These are phyloP conservation scores for Bucco capensis DNA, from an alignment of 2,113 vertebrate species.

Conservation along the genomic window DNA sequence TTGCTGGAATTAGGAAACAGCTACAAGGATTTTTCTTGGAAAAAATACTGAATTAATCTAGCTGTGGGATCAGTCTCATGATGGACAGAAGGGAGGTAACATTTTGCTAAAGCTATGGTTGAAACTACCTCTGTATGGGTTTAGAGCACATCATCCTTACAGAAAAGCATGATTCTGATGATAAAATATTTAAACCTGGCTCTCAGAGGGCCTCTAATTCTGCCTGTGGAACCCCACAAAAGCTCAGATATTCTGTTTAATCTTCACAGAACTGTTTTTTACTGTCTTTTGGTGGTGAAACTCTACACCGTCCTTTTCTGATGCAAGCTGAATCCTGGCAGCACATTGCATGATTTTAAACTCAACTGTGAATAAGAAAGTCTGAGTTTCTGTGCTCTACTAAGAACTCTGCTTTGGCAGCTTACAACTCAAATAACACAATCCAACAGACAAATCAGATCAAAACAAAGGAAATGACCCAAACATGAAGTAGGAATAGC, in stretches of 20 bases:
- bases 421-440: neutral
- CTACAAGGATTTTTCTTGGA: neutral
- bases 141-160: neutral
- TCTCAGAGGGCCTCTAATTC: neutral
- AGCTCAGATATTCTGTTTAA: neutral
- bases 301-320: neutral
- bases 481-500: neutral
- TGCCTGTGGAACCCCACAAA: neutral
- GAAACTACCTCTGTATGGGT: neutral
- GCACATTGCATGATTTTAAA: neutral
- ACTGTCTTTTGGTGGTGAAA: neutral
- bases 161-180: neutral
- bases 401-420: neutral
- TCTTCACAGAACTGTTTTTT: neutral
- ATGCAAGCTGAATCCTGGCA: neutral
- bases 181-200: constrained; percentile 18
- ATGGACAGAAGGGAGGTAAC: neutral
- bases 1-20: neutral
- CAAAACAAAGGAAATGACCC: neutral
- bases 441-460: neutral
- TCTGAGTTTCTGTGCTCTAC: neutral
- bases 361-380: neutral
- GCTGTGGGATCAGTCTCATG: neutral
- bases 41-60: neutral
- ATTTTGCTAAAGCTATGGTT: neutral